Percentiles rank a stretch among this genome's conserved stretches.
Conservation (phyloP, 2,797 vertebrate species). For the Liparis tanakae region DNA sequence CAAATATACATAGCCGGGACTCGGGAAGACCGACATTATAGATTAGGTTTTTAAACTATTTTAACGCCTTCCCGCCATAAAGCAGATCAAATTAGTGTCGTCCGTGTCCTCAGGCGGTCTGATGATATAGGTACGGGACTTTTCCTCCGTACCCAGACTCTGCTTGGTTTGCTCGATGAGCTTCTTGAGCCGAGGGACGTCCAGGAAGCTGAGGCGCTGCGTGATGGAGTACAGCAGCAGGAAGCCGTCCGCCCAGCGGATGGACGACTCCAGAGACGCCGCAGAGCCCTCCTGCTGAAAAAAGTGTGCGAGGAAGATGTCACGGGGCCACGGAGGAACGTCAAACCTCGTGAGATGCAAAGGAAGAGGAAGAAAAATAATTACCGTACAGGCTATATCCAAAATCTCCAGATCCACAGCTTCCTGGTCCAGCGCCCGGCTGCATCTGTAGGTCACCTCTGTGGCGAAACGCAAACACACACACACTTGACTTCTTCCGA, state of each 20-base stretch:
- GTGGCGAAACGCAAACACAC: background rate
- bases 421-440: constrained; percentile 77
- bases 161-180: constrained; percentile 82
- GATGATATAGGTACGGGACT: background rate
- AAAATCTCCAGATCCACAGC: constrained; percentile 82
- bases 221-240: constrained; percentile 84
- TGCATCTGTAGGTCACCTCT: constrained; percentile 84
- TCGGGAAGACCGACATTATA: background rate
- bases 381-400: constrained; percentile 79
- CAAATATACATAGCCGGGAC: background rate
- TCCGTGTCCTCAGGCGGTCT: too few species aligned
- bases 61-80: background rate
- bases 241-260: constrained; percentile 84
- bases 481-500: background rate
- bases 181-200: constrained; percentile 77
- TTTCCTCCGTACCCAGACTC: constrained; percentile 69
- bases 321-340: background rate
- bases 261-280: constrained; percentile 75
- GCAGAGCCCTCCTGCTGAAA: constrained; percentile 63
- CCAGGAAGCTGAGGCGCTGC: constrained; percentile 79
- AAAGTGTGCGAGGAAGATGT: background rate
- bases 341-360: too few species aligned
- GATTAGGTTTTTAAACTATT: background rate
- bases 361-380: background rate
- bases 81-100: too few species aligned